Evolutionary conservation across 2,113 vertebrate species (phyloP).

Genomic region (Cephalophus harveyi): DNA sequence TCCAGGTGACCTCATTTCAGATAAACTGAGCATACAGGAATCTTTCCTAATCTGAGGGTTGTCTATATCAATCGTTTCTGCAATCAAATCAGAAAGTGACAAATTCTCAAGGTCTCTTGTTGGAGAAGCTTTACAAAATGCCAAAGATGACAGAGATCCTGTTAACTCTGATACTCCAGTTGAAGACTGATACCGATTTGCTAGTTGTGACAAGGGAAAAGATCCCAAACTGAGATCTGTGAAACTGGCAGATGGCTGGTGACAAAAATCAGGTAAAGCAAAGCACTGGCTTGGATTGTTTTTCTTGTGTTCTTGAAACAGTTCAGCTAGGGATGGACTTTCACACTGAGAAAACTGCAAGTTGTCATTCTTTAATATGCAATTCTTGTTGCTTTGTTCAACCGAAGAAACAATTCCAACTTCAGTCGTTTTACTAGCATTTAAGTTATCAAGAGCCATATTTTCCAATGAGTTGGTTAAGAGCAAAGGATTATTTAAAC

Average conservation of each 20-base stretch:
- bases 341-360: constrained; percentile 71
- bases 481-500: constrained; percentile 61
- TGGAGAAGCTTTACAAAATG: constrained; percentile 75
- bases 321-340: constrained; percentile 87
- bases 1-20: constrained; percentile 73
- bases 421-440: constrained; percentile 68
- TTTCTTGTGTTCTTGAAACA: constrained; percentile 88
- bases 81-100: constrained; percentile 84
- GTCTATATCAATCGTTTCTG: constrained; percentile 76
- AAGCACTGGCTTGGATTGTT: constrained; percentile 71
- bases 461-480: constrained; percentile 81
- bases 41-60: constrained; percentile 61
- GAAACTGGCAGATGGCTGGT: constrained; percentile 61
- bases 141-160: constrained; percentile 83
- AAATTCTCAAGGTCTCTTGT: constrained; percentile 77
- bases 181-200: constrained; percentile 71
- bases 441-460: constrained; percentile 74
- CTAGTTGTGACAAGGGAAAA: constrained; percentile 78
- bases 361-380: constrained; percentile 51
- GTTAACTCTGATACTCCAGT: constrained; percentile 77
- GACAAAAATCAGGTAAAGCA: constrained; percentile 75
- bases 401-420: constrained; percentile 76
- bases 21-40: constrained; percentile 33
- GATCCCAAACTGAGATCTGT: constrained; percentile 66
- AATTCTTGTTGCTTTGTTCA: constrained; percentile 70